These are phyloP conservation scores for Iguana delicatissima DNA, from an alignment of 2,797 vertebrate species.

Conservation along the genomic window DNA sequence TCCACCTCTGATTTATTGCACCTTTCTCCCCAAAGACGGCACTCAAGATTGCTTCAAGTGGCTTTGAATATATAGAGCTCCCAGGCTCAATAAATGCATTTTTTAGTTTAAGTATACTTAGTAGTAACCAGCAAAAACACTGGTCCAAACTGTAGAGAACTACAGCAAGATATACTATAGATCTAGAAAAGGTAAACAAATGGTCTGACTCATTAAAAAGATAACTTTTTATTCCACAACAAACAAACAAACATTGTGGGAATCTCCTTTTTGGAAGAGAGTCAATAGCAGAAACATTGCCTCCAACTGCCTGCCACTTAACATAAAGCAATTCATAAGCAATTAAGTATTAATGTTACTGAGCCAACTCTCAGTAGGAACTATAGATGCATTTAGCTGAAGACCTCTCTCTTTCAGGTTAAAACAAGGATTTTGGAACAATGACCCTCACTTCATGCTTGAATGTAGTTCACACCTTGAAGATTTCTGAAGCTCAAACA, in stretches of 20 bases:
- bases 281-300: neutral
- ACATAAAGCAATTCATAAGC: neutral
- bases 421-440: neutral
- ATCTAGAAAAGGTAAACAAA: neutral
- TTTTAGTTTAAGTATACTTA: neutral
- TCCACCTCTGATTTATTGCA: neutral
- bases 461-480: constrained; percentile 2
- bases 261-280: neutral
- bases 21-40: neutral
- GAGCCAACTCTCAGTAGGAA: neutral
- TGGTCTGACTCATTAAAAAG: neutral
- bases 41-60: neutral
- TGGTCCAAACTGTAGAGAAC: neutral
- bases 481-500: neutral
- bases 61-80: neutral
- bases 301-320: neutral
- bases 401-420: neutral
- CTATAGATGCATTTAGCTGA: neutral
- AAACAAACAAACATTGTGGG: neutral
- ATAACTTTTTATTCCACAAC: neutral
- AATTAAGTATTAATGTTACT: neutral
- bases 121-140: neutral
- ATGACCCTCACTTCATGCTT: neutral
- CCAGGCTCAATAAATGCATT: neutral
- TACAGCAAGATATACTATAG: neutral